Percentiles rank a stretch among this genome's conserved stretches.
These are phyloP conservation scores for Nineta flava DNA, from an alignment of 2,888 invertebrate species.

Conservation along the genomic window DNA sequence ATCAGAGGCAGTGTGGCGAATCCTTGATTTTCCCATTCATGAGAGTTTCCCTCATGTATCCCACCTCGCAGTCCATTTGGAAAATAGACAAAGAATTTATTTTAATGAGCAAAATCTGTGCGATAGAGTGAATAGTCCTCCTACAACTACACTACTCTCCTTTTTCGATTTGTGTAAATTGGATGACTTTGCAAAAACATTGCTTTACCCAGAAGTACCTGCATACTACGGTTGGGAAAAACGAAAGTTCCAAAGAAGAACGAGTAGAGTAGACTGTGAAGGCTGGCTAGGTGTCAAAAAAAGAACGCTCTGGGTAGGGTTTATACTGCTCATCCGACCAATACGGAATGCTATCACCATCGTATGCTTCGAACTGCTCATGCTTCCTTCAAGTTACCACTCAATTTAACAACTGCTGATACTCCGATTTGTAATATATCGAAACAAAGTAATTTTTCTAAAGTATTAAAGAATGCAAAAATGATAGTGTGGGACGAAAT, in stretches of 20 bases:
- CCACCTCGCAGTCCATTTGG: conserved; percentile 6
- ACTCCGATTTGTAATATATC: too few species aligned
- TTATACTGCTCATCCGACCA: conserved; percentile 13
- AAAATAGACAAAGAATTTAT: conserved; percentile 15
- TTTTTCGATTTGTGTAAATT: conserved; percentile 6
- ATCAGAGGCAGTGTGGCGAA: conserved; percentile 19
- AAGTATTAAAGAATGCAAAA: too few species aligned
- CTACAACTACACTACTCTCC: conserved; percentile 6
- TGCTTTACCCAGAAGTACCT: conserved; percentile 14
- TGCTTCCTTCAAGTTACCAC: too few species aligned
- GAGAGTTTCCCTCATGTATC: conserved; percentile 11
- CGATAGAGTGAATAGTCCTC: conserved; percentile 11
- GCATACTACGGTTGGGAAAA: conserved; percentile 3
- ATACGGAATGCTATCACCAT: conserved; percentile 17
- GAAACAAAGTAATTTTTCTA: too few species aligned
- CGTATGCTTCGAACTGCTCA: too few species aligned
- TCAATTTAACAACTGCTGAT: too few species aligned
- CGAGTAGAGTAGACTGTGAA: background rate
- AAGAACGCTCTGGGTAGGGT: conserved; percentile 8
- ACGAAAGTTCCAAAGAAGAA: conserved; percentile 1
- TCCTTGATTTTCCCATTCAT: conserved; percentile 16
- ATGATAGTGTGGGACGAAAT: too few species aligned
- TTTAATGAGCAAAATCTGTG: conserved; percentile 19
- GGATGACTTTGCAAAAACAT: conserved; percentile 4
- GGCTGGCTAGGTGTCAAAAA: background rate